These are phyloP conservation scores for Phylloscopus collybita DNA, from an alignment of 2,797 vertebrate species.

Conservation along the genomic window DNA sequence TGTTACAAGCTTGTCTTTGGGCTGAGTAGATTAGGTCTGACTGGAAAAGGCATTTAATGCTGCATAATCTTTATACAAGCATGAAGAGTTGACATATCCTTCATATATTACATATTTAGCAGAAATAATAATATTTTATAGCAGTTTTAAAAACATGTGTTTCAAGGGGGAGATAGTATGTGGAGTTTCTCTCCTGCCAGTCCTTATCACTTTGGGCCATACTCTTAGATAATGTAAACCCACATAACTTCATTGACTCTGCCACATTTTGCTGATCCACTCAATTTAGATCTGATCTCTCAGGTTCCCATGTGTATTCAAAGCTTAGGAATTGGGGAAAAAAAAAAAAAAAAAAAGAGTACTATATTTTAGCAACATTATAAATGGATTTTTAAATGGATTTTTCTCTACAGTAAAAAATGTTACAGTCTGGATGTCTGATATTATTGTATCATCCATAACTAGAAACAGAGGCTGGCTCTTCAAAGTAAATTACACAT, in stretches of 20 bases:
- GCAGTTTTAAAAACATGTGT: neutral
- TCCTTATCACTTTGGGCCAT: constrained; percentile 1
- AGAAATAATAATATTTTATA: constrained; percentile 24
- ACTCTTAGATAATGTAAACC: neutral
- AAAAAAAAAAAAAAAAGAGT: neutral
- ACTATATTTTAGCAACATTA: neutral
- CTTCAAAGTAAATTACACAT: neutral
- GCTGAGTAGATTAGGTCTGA: constrained; percentile 27
- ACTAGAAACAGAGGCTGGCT: neutral
- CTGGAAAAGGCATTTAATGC: constrained; percentile 8
- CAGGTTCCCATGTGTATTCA: neutral
- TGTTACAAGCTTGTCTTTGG: constrained; percentile 28
- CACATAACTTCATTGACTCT: neutral
- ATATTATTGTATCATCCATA: neutral
- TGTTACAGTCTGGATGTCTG: neutral
- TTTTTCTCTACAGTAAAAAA: constrained; percentile 12
- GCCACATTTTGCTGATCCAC: neutral
- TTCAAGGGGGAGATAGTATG: neutral
- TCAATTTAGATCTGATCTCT: constrained; percentile 30
- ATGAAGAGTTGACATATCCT: neutral
- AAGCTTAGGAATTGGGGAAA: neutral
- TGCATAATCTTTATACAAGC: neutral
- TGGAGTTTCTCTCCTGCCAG: neutral
- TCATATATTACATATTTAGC: constrained; percentile 5
- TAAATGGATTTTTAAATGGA: neutral